Conservation (phyloP, 2,797 vertebrate genomes). For the Echiichthys vipera region DNA sequence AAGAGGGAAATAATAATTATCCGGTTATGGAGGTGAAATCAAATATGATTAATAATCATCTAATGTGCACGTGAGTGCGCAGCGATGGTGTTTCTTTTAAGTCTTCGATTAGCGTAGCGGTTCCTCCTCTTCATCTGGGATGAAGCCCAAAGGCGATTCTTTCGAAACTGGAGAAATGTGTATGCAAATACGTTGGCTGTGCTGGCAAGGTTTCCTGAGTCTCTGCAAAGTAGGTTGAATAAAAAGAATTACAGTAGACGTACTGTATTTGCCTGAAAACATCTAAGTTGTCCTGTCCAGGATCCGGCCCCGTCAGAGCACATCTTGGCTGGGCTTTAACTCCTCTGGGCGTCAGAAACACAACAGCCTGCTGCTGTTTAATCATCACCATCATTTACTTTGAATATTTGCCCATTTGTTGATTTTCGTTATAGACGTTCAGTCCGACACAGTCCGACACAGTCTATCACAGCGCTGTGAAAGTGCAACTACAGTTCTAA, state of each 20-base stretch:
- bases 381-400: too few species aligned
- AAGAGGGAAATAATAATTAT: not conserved
- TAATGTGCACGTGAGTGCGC: too few species aligned
- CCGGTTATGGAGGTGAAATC: not conserved
- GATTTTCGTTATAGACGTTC: too few species aligned
- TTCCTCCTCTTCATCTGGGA: conserved; percentile 14
- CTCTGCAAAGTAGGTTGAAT: conserved; percentile 45
- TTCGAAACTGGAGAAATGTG: conserved; percentile 29
- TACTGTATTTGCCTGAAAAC: conserved; percentile 43
- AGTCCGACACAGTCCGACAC: too few species aligned
- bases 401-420: too few species aligned
- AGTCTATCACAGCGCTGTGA: too few species aligned
- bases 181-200: conserved; percentile 37
- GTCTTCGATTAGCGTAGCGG: conserved; percentile 3
- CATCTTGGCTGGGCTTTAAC: too few species aligned
- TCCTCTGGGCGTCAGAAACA: too few species aligned
- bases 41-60: not conserved
- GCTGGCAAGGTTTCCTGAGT: conserved; percentile 31
- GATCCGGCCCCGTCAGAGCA: too few species aligned
- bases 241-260: conserved; percentile 28
- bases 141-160: conserved; percentile 43
- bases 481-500: too few species aligned
- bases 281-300: too few species aligned
- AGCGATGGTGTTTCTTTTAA: not conserved
- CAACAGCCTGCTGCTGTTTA: too few species aligned